Evolutionary conservation across 2,888 invertebrate genomes (phyloP).

Genomic region (Ametastegia equiseti): DNA sequence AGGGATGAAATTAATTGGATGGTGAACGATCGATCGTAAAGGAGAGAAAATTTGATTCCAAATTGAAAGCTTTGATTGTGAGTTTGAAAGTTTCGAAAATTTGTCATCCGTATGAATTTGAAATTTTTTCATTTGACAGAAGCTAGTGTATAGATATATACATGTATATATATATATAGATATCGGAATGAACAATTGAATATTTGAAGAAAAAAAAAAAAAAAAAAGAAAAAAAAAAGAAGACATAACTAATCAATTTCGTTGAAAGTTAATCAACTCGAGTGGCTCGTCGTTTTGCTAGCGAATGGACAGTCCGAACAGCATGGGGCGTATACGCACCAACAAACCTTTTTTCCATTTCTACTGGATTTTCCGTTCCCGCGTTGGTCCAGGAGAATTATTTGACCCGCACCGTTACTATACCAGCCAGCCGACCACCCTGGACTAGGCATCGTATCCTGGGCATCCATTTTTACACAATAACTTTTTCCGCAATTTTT

Average conservation of each 20-base stretch:
- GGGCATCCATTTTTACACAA: constrained; percentile 27
- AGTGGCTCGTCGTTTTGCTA: constrained; percentile 33
- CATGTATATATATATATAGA: too few species aligned
- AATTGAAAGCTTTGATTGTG: too few species aligned
- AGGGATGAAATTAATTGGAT: constrained; percentile 5
- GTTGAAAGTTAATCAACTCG: constrained; percentile 42
- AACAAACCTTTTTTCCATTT: constrained; percentile 16
- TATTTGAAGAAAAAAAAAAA: not conserved
- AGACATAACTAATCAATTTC: constrained; percentile 30
- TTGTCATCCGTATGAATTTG: too few species aligned
- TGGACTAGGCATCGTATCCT: not conserved
- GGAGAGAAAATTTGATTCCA: too few species aligned
- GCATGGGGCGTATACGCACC: not conserved
- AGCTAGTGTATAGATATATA: too few species aligned
- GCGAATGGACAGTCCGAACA: not conserved
- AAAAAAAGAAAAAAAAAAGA: not conserved
- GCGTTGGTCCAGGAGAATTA: constrained; percentile 5
- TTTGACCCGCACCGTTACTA: constrained; percentile 5
- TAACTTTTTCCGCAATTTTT: constrained; percentile 24
- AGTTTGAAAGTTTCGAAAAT: not conserved
- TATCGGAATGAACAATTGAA: constrained; percentile 2
- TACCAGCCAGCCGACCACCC: not conserved
- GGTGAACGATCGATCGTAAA: too few species aligned
- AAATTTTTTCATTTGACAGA: not conserved
- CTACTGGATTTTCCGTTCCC: constrained; percentile 24